Evolutionary conservation across 2,113 vertebrate genomes (phyloP), one percentile per base, ranked within the genome.

Genomic region (Dipodomys stephensi): DNA sequence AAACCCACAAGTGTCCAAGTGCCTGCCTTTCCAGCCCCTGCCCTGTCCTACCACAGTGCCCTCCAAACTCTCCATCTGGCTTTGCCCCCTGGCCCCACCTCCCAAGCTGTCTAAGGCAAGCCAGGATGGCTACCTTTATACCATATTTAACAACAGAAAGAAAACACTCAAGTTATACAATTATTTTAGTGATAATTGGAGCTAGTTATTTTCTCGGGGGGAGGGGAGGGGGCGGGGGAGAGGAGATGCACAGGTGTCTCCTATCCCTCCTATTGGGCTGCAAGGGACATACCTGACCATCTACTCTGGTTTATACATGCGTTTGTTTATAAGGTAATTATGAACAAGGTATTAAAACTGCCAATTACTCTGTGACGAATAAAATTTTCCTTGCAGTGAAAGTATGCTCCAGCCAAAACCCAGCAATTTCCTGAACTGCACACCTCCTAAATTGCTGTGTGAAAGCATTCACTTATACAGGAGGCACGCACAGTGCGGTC

Each of bases 261-360:
- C 74, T 65, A 44, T 90, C 78, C 76, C 93, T 92, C 87, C 95
- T 98, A 96, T 95, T 97, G 98, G 95, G 97, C 95, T 93, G 69
- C 6, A 23, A 95, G 97, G 96, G 93, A 98, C 97, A 97, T 98
- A 98, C 98, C 97, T 97, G 97, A 95, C 98, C 97, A 98, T 35
- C 98, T 98, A 98, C 97, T 97, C 94, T 95, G 96, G 62, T 97
- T 98, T 98, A 98, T 97, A 96, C 97, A 98, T 99, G 98, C 98
- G 97, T 99, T 99, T 99, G 98, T 99, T 99, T 99, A 99, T 98
- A 99, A 99, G 98, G 98, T 98, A 98, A 99, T 99, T 99, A 99
- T 99, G 98, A 98, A 99, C 98, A 99, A 99, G 98, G 98, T 99
- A 99, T 99, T 99, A 98, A 99, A 99, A 98, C 98, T 98, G 98